Evolutionary conservation across 2,888 invertebrate species (phyloP), one percentile per base, ranked within the genome.

Genomic region (Chromoteleia sp.): DNA sequence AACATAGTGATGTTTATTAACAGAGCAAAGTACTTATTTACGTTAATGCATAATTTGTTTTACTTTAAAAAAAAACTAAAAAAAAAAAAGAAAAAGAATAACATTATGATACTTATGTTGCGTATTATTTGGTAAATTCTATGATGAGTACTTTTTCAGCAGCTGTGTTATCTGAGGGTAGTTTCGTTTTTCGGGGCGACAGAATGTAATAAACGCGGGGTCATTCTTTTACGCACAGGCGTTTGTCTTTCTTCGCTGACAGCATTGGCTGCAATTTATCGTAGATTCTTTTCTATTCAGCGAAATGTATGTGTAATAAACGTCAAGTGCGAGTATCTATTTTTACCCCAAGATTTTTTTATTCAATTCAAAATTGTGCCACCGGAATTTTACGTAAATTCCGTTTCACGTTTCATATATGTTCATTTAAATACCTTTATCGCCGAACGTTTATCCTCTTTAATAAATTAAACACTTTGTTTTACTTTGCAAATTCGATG

Each of bases 271-370:
- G 67, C 68, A 61, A 68, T 76, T 68, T 76, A 68, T 68, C 68
- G 59, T 68, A 68, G 59, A 68, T 76, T 68, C 68, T 76, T 65
- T 75, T 68, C 52, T 68, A 48, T 68, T 52, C 52, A 29, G 68
- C 17, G 61, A 59, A 76, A 76, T 76, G 76, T 76, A 61, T 76
- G 76, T 75, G 75, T 75, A 75, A 75, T 75, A 75, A 75, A 75
- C 41, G 75, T 75, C 75, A 75, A 67, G 33, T 21, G 17, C 21
- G 52, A 67, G 63, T 75, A 67, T 75, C 58, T 67, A 67, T 67
- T 67, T 75, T 67, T 75, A 25, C 25, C 7, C 2, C 25, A 36
- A 67, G 52, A 50, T 63, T 75, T 75, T 73, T 67, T 75, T 67
- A 50, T 67, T 75, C 58, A 65, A 50, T 50, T 67, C 50, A 67